Percentiles rank a stretch among this genome's conserved stretches.
Evolutionary conservation across 2,888 invertebrate species (phyloP).

Genomic region (Perithous albicinctus): DNA sequence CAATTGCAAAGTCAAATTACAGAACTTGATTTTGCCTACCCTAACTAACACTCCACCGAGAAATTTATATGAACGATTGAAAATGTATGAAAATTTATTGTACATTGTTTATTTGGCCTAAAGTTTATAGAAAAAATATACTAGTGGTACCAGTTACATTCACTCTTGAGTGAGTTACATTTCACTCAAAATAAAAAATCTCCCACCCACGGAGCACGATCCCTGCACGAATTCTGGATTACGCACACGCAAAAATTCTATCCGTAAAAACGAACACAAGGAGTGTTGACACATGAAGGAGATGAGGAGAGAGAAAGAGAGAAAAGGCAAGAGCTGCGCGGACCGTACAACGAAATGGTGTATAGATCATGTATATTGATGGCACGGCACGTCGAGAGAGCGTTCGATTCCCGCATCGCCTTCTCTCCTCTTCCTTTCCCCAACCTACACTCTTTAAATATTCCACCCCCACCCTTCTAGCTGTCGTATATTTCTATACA

Average conservation of each 20-base stretch:
- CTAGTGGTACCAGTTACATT: too few species aligned
- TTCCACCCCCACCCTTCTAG: conserved; percentile 70
- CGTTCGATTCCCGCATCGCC: conserved; percentile 78
- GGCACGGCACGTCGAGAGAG: conserved; percentile 75
- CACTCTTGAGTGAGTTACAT: too few species aligned
- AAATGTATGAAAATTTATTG: too few species aligned
- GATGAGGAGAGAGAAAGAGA: conserved; percentile 8
- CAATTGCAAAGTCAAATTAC: too few species aligned
- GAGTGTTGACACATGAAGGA: conserved; percentile 51
- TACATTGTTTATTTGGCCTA: too few species aligned
- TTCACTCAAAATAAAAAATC: too few species aligned
- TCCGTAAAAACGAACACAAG: conserved; percentile 37
- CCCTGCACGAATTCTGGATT: conserved; percentile 47
- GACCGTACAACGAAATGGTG: conserved; percentile 73
- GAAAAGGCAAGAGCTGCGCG: conserved; percentile 26
- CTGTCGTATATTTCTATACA: conserved; percentile 7
- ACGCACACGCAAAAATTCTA: conserved; percentile 54
- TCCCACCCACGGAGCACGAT: conserved; percentile 45
- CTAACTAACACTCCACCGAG: too few species aligned
- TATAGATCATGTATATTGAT: conserved; percentile 81
- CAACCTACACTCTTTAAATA: conserved; percentile 72
- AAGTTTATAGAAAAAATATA: too few species aligned
- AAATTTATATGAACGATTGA: too few species aligned
- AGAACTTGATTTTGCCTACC: too few species aligned
- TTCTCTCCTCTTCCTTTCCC: conserved; percentile 1